Percentiles rank a stretch among this genome's conserved stretches.
phyloP scores from a whole-genome alignment of 2,797 vertebrate genomes.

The Euthynnus affinis region DNA sequence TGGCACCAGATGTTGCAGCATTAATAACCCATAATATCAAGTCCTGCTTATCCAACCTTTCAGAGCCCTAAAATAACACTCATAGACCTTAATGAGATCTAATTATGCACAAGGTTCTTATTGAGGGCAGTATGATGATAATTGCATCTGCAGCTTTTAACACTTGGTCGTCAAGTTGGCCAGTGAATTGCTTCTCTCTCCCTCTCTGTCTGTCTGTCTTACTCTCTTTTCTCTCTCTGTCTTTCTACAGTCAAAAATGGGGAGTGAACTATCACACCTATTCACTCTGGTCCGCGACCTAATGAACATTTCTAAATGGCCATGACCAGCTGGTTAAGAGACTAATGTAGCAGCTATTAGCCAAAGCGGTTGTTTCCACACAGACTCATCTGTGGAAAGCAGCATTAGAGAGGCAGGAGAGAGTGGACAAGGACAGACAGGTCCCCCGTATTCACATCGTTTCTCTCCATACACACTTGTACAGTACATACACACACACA shows the following conservation, averaged over 20 bases:
- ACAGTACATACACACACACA: conserved; percentile 33
- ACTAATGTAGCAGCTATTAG: conserved; percentile 88
- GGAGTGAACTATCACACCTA: conserved; percentile 83
- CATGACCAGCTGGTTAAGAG: conserved; percentile 88
- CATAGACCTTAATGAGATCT: conserved; percentile 83
- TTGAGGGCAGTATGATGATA: conserved; percentile 82
- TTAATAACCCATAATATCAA: conserved; percentile 86
- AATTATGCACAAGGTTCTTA: conserved; percentile 83
- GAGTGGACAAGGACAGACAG: conserved; percentile 71
- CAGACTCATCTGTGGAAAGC: conserved; percentile 73
- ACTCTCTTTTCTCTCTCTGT: conserved; percentile 30
- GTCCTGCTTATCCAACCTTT: conserved; percentile 83
- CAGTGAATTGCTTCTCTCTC: conserved; percentile 71
- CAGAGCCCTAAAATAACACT: conserved; percentile 83
- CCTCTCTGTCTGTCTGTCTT: conserved; percentile 39
- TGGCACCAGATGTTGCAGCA: conserved; percentile 81
- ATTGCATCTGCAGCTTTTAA: conserved; percentile 85
- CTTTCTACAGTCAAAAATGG: conserved; percentile 70
- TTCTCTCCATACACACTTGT: conserved; percentile 12
- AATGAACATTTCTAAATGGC: conserved; percentile 89
- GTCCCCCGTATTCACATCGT: conserved; percentile 33
- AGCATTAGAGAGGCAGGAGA: conserved; percentile 61
- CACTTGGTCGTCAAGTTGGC: conserved; percentile 79
- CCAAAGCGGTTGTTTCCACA: conserved; percentile 85
- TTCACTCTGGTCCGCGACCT: conserved; percentile 80